phyloP scores from a whole-genome alignment of 2,888 invertebrate genomes.

The Drosophila ustulata region DNA sequence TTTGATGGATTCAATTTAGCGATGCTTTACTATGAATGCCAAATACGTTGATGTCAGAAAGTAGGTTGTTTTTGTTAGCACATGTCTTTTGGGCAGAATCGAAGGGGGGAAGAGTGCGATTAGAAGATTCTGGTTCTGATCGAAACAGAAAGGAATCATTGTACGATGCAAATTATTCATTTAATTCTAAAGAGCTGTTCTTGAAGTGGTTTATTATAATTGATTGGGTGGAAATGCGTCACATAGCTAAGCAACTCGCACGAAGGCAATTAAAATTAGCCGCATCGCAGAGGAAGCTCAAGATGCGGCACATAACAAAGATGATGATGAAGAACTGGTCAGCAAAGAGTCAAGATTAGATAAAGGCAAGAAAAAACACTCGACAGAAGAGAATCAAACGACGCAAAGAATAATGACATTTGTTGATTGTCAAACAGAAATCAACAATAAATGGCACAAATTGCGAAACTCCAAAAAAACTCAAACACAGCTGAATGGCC shows the following conservation, averaged over 20 bases:
- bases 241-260: not conserved
- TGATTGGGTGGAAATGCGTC: not conserved
- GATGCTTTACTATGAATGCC: not conserved
- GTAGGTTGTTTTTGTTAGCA: not conserved
- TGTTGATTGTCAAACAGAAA: conserved; percentile 38
- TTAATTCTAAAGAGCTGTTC: not conserved
- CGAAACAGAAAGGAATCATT: not conserved
- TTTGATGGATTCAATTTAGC: not conserved
- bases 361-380: conserved; percentile 17
- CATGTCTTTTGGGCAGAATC: not conserved
- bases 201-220: not conserved
- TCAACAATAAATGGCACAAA: conserved; percentile 47
- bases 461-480: conserved; percentile 47
- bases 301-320: conserved; percentile 9
- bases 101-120: not conserved
- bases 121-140: conserved; percentile 1
- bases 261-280: conserved; percentile 22
- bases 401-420: conserved; percentile 14
- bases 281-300: conserved; percentile 28
- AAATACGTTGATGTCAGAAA: conserved; percentile 2
- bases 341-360: conserved; percentile 21
- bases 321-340: conserved; percentile 8
- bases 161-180: no score
- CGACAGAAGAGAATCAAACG: not conserved
- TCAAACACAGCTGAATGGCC: conserved; percentile 32